Evolutionary conservation across 2,888 invertebrate genomes (phyloP).

Genomic region (Cheilosia vulpina): DNA sequence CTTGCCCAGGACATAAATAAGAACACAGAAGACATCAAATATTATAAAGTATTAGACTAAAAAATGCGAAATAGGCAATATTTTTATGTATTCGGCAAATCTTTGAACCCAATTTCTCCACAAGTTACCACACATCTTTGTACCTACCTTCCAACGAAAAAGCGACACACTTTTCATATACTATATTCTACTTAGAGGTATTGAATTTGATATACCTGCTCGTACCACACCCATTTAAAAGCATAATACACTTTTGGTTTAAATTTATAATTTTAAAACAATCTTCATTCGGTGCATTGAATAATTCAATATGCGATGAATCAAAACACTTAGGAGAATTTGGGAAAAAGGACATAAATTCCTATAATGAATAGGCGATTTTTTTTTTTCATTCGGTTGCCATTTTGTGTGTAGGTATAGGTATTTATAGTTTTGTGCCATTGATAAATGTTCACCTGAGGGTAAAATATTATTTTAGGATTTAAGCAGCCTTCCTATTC

Average conservation of each 20-base stretch:
- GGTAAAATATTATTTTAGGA: background rate
- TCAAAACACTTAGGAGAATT: background rate
- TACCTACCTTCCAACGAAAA: no score
- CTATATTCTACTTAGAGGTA: background rate
- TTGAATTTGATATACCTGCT: background rate
- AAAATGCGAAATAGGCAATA: no score
- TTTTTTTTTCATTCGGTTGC: background rate
- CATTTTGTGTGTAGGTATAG: background rate
- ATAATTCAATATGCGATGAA: background rate
- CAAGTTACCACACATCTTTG: no score
- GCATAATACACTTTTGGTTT: background rate
- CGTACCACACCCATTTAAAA: background rate
- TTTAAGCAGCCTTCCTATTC: background rate
- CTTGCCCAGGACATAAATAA: no score
- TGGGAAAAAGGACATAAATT: background rate
- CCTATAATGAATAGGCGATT: background rate
- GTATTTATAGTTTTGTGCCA: no score
- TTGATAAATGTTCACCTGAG: background rate
- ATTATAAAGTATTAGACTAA: no score
- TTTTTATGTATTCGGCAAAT: no score
- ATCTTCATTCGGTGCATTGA: background rate
- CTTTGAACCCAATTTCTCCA: no score
- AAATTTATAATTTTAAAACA: background rate
- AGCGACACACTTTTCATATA: no score
- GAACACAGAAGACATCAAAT: no score